These are phyloP conservation scores for Musca domestica DNA, from an alignment of 1,140 invertebrate species.

Conservation along the genomic window DNA sequence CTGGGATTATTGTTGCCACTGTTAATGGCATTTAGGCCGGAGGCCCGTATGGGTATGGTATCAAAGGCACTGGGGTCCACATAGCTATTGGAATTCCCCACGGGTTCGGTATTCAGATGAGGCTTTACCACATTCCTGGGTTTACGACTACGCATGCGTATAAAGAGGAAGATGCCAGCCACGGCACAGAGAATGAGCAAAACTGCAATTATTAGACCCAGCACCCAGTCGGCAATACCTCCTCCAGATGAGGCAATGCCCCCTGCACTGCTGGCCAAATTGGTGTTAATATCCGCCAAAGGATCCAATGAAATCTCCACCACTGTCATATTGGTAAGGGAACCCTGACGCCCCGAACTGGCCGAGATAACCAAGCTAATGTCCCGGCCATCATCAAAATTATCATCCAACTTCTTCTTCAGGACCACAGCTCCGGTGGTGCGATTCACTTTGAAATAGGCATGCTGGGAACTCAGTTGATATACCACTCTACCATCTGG, in stretches of 20 bases:
- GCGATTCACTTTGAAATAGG: slow-evolving; percentile 87
- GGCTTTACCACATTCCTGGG: slow-evolving; percentile 79
- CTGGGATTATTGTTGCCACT: slow-evolving; percentile 36
- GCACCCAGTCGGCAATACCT: slow-evolving; percentile 80
- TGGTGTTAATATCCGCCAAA: slow-evolving; percentile 60
- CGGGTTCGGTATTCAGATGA: slow-evolving; percentile 68
- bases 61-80: slow-evolving; percentile 83
- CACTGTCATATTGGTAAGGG: slow-evolving; percentile 79
- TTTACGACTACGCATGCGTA: slow-evolving; percentile 78
- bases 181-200: slow-evolving; percentile 79
- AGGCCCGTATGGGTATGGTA: slow-evolving; percentile 77
- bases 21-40: slow-evolving; percentile 40
- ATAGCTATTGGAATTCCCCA: slow-evolving; percentile 72
- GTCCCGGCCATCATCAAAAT: slow-evolving; percentile 63
- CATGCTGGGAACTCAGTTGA: slow-evolving; percentile 76
- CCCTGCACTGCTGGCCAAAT: slow-evolving; percentile 54
- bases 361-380: slow-evolving; percentile 80
- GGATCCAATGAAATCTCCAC: slow-evolving; percentile 82
- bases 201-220: slow-evolving; percentile 79
- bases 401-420: slow-evolving; percentile 71
- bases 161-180: slow-evolving; percentile 76
- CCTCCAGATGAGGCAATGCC: slow-evolving; percentile 54
- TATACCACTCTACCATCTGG: slow-evolving; percentile 90
- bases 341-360: slow-evolving; percentile 82
- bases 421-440: slow-evolving; percentile 85